Base-by-base conservation (phyloP, 2,888 invertebrate genomes). In the Ceriagrion tenellum region DNA sequence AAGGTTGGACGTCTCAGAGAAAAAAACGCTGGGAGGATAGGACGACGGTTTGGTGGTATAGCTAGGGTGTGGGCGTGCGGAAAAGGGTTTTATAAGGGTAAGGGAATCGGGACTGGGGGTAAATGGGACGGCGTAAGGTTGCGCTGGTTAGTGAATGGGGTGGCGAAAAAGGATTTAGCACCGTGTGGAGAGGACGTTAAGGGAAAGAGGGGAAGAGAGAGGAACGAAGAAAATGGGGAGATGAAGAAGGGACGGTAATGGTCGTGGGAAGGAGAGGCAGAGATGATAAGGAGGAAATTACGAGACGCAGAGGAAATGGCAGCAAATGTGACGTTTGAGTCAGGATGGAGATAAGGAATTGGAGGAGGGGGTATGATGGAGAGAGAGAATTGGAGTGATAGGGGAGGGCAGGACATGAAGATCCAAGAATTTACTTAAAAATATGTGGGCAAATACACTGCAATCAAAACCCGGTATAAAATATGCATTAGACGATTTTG, bases 281-380 rank as follows among this genome's bases (percentile, higher is more conserved):
- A 20, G 89, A 26, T 35, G 89, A 89, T 89, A 89, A 89, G 89
- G 89, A 55, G 47, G 47, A 55, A 89, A 55, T 89, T 89, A 26
- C 55, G 89, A 89, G 89, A 26, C n/a, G 89, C 23, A 26, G 55
- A 89, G 89, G 88, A 89, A 55, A 89, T 89, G 89, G 55, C n/a
- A 55, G 89, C 55, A 89, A 89, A 89, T 55, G 55, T 55, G 89
- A 89, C 89, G 26, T 55, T 47, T n/a, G 89, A 55, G 89, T 47
- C 20, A 23, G 47, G 47, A 55, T 23, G 69, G 74, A 12, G 93
- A n/a, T 16, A 40, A 47, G 69, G 47, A 23, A 74, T 69, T 0
- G 18, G 47, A 20, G 91, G 40, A 13, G 20, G 23, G n/a, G 69
- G n/a, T 6, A 63, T 23, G 35, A n/a, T 63, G 56, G 35, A 40